Conservation (phyloP, 2,888 invertebrate species). For the Leucophenga maculata region DNA sequence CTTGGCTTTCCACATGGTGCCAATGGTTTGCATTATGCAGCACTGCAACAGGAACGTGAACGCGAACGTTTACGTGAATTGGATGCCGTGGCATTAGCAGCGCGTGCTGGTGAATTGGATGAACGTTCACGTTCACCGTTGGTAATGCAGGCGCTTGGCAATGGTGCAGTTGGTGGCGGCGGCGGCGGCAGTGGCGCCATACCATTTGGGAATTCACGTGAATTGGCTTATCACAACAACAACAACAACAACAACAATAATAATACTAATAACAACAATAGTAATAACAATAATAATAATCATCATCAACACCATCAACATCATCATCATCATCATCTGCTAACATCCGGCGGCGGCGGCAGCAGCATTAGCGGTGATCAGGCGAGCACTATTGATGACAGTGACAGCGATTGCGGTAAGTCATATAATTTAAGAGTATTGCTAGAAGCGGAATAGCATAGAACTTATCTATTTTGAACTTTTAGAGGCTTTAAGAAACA, state of each 20-base stretch:
- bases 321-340: slow-evolving; percentile 31
- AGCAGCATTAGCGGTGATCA: slow-evolving; percentile 70
- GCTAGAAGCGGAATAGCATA: too few species aligned
- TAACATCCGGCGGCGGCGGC: slow-evolving; percentile 56
- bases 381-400: slow-evolving; percentile 70
- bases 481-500: too few species aligned
- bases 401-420: slow-evolving; percentile 72
- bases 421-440: too few species aligned
- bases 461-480: too few species aligned
- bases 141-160: slow-evolving; percentile 46
- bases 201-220: background rate
- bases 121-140: slow-evolving; percentile 71
- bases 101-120: slow-evolving; percentile 57
- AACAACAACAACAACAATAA: slow-evolving; percentile 30
- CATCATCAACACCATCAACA: slow-evolving; percentile 25
- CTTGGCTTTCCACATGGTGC: slow-evolving; percentile 31
- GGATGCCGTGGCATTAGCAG: slow-evolving; percentile 56
- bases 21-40: slow-evolving; percentile 37
- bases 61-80: slow-evolving; percentile 36
- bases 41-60: slow-evolving; percentile 51
- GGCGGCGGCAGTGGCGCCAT: background rate
- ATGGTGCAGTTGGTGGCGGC: slow-evolving; percentile 40
- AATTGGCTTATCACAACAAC: slow-evolving; percentile 14
- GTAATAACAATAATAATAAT: slow-evolving; percentile 44
- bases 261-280: slow-evolving; percentile 44